These are phyloP conservation scores for Rhyzopertha dominica DNA, from an alignment of 1,140 invertebrate species.

Conservation along the genomic window DNA sequence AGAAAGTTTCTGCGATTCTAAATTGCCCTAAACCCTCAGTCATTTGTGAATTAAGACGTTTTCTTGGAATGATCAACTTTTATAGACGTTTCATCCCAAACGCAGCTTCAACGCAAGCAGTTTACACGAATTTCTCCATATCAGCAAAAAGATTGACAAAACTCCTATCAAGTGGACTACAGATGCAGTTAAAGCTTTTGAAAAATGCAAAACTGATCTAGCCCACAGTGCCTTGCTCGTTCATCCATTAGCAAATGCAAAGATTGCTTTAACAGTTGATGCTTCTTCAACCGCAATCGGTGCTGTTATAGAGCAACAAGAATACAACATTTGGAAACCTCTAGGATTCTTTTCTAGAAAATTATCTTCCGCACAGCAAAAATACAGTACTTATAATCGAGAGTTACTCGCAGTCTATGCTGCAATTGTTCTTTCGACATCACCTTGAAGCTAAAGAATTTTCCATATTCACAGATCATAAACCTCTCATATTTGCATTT, in stretches of 20 bases:
- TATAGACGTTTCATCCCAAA: slow-evolving; percentile 33
- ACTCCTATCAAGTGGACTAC: slow-evolving; percentile 4
- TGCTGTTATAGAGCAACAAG: slow-evolving; percentile 30
- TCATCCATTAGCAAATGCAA: slow-evolving; percentile 21
- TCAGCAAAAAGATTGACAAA: slow-evolving; percentile 31
- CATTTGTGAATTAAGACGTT: slow-evolving; percentile 30
- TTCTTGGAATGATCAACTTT: slow-evolving; percentile 39
- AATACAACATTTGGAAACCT: slow-evolving; percentile 31
- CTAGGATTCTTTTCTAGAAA: slow-evolving; percentile 43
- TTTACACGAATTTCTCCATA: slow-evolving; percentile 22
- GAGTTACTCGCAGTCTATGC: slow-evolving; percentile 42
- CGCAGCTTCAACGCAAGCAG: slow-evolving; percentile 24
- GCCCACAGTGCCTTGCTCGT: slow-evolving; percentile 24
- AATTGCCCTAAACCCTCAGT: slow-evolving; percentile 34
- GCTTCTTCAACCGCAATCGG: slow-evolving; percentile 32
- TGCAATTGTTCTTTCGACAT: slow-evolving; percentile 33
- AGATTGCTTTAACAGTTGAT: slow-evolving; percentile 21
- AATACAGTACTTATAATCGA: slow-evolving; percentile 38
- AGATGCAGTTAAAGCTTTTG: slow-evolving; percentile 23
- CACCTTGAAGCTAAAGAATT: slow-evolving; percentile 35
- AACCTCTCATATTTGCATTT: slow-evolving; percentile 34
- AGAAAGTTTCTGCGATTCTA: slow-evolving; percentile 30
- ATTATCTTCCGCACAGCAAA: slow-evolving; percentile 27
- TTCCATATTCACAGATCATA: slow-evolving; percentile 41
- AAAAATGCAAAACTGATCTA: slow-evolving; percentile 26